Conservation (phyloP, 2,113 vertebrate species). For the Sakesphorus luctuosus region DNA sequence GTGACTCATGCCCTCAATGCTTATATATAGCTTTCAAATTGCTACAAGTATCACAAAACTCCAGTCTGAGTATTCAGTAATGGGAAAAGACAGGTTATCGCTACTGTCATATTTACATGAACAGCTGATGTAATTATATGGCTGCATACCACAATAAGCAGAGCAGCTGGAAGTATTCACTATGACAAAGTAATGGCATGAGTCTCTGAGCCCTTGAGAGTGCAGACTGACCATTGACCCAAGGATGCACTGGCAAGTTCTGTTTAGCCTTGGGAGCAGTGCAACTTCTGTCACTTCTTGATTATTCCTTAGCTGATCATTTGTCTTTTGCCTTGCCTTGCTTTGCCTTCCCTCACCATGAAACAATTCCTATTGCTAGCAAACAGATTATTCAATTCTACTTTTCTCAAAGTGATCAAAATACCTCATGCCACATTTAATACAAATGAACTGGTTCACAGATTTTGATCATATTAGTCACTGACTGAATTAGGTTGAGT, state of each 20-base stretch:
- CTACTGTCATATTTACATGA: accelerated
- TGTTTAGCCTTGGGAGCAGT: not conserved
- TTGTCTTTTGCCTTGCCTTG: not conserved
- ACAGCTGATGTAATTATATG: not conserved
- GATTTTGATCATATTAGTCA: slow-evolving; percentile 49
- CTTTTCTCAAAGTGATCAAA: not conserved
- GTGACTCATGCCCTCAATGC: not conserved
- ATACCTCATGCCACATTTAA: not conserved
- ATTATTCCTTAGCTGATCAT: not conserved
- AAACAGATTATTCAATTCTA: not conserved
- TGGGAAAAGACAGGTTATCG: not conserved
- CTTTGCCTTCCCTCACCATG: not conserved
- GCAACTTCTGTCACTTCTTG: not conserved
- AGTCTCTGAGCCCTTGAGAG: not conserved
- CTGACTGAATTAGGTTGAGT: slow-evolving; percentile 64
- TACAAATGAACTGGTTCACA: not conserved
- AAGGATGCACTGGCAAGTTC: not conserved
- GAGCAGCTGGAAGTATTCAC: not conserved
- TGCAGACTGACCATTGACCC: not conserved
- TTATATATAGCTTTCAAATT: not conserved
- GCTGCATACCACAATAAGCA: not conserved
- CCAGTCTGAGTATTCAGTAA: not conserved
- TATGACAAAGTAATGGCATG: not conserved
- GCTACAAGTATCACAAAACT: not conserved
- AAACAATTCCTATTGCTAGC: not conserved